Evolutionary conservation across 2,797 vertebrate genomes (phyloP).

Genomic region (Parauchenoglanis ngamensis): DNA sequence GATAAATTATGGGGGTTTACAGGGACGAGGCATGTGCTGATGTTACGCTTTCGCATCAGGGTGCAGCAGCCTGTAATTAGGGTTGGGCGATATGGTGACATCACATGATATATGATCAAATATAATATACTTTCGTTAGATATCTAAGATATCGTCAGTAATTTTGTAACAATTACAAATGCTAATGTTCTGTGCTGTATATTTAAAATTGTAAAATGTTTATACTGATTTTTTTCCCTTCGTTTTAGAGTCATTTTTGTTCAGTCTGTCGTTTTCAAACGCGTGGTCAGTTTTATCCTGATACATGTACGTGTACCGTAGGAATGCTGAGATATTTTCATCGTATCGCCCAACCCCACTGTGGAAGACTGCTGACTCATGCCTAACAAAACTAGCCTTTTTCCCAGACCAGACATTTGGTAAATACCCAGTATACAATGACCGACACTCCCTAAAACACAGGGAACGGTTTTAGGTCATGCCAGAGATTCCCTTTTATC

Average conservation of each 20-base stretch:
- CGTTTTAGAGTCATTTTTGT: neutral
- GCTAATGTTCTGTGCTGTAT: neutral
- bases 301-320: neutral
- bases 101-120: too few relatives aligned
- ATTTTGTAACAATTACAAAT: neutral
- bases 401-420: neutral
- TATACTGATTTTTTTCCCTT: neutral
- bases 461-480: neutral
- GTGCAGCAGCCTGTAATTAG: neutral
- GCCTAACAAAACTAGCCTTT: neutral
- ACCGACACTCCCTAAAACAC: too few relatives aligned
- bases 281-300: neutral
- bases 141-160: neutral
- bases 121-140: neutral
- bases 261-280: neutral
- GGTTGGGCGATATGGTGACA: neutral
- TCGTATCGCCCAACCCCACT: neutral
- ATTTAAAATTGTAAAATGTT: neutral
- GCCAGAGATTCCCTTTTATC: neutral
- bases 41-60: neutral
- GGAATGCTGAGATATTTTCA: neutral
- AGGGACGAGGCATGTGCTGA: neutral
- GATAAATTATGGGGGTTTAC: neutral
- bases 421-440: neutral
- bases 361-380: too few relatives aligned